Base-by-base conservation (phyloP, 2,113 vertebrate genomes). In the Istiophorus platypterus region DNA sequence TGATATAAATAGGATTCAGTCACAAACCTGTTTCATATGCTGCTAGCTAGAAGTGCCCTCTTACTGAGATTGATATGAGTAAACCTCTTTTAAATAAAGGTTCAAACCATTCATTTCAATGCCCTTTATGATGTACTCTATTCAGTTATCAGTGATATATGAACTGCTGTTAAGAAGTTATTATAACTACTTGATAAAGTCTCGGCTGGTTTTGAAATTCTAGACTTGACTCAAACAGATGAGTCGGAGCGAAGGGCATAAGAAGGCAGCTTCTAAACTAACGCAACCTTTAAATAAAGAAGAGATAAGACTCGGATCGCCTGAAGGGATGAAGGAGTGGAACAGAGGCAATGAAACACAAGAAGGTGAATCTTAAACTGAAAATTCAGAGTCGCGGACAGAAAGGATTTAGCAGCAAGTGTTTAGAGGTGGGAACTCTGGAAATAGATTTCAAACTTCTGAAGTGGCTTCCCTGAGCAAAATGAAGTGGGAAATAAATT, bases 271-370 rank as follows among this genome's bases (percentile, higher is more conserved):
- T 68, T 81, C 62, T 15, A 79, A 76, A 71, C 81, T 67, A 41
- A 78, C 1, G 14, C 68, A 77, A 83, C 65, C 85, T 91, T 90
- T 80, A 82, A 78, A 88, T 78, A 62, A 73, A 89, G 76, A 70
- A 67, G 64, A 82, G 76, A 76, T 78, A 52, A 87, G 87, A 85
- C 88, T 47, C 1, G 49, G 61, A 82, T 71, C 3, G 52, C 81
- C 90, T 81, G 81, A 82, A 70, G 89, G 85, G 70, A 84, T 86
- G 78, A 85, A 22, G 61, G 51, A 68, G 62, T 9, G 4, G 67
- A 76, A 37, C 0, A 26, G 76, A 82, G 76, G 73, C 67, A 34
- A 80, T 39, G 70, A 87, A 88, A 87, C 78, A 83, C 62, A 54
- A 66, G 67, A 71, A 65, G 71, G 88, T 41, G 39, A 78, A 89